These are phyloP conservation scores for Lutjanus erythropterus DNA, from an alignment of 2,113 vertebrate genomes.

Conservation along the genomic window DNA sequence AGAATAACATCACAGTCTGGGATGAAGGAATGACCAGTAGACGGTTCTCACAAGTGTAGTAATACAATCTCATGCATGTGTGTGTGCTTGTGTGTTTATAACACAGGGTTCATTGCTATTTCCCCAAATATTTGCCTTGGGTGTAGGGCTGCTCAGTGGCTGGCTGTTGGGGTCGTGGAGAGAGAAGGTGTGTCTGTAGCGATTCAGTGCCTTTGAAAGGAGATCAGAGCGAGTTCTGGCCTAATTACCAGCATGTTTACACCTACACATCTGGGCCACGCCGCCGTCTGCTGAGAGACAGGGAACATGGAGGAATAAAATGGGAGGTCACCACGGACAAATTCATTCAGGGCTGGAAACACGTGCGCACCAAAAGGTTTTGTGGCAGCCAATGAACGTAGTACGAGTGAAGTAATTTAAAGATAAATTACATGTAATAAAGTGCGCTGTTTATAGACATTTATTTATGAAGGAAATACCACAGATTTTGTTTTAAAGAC, in stretches of 20 bases:
- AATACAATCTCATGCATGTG: neutral
- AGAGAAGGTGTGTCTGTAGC: conserved; percentile 53
- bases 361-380: neutral
- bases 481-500: conserved; percentile 13
- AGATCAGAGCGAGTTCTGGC: conserved; percentile 72
- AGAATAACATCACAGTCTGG: neutral
- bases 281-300: conserved; percentile 54
- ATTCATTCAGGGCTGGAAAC: conserved; percentile 19
- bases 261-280: conserved; percentile 65
- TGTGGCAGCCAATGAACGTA: neutral
- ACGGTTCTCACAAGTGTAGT: conserved; percentile 28
- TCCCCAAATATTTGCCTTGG: conserved; percentile 74
- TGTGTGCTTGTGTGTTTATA: conserved; percentile 35
- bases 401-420: neutral
- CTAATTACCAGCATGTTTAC: conserved; percentile 75
- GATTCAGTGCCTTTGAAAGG: conserved; percentile 60
- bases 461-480: conserved; percentile 5
- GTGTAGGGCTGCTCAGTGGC: conserved; percentile 61
- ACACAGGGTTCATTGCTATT: conserved; percentile 55
- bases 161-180: conserved; percentile 33
- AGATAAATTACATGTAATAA: neutral
- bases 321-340: conserved; percentile 28
- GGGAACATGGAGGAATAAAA: conserved; percentile 33
- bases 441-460: neutral
- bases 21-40: conserved; percentile 7